Conservation (phyloP, 2,797 vertebrate species). For the Oryzias sinensis region DNA sequence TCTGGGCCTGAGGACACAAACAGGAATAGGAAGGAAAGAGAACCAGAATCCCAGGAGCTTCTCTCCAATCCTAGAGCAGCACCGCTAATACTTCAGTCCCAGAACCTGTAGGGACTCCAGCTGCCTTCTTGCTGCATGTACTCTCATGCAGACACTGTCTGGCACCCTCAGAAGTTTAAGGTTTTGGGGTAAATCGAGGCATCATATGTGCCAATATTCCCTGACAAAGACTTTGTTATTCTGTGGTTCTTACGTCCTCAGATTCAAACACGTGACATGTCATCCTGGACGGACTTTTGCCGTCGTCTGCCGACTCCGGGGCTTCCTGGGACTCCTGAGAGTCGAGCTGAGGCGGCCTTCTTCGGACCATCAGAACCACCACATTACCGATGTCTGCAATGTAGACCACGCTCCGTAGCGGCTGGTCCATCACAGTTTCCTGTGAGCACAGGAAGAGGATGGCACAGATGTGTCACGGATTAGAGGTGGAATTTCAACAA, state of each 20-base stretch:
- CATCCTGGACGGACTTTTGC: constrained; percentile 97
- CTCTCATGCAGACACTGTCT: no score
- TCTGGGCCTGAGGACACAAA: constrained; percentile 79
- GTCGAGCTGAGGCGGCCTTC: constrained; percentile 88
- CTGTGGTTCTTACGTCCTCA: constrained; percentile 86
- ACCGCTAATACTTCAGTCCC: no score
- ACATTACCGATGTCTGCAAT: constrained; percentile 97
- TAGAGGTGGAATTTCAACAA: neutral
- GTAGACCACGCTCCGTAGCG: constrained; percentile 93
- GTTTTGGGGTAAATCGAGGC: no score
- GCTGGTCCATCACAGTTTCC: constrained; percentile 98
- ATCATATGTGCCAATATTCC: neutral
- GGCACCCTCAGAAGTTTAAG: no score
- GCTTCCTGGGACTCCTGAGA: constrained; percentile 90
- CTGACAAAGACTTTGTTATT: neutral
- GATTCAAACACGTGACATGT: constrained; percentile 98
- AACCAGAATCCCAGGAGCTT: neutral
- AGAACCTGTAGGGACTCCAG: no score
- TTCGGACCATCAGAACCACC: constrained; percentile 94
- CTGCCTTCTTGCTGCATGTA: no score
- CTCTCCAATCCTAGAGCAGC: neutral
- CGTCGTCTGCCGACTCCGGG: constrained; percentile 88
- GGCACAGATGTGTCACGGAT: no score
- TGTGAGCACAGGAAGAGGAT: constrained; percentile 40
- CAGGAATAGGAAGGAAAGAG: no score